Base-by-base conservation (phyloP, 2,888 invertebrate species). In the Cenopis cana region DNA sequence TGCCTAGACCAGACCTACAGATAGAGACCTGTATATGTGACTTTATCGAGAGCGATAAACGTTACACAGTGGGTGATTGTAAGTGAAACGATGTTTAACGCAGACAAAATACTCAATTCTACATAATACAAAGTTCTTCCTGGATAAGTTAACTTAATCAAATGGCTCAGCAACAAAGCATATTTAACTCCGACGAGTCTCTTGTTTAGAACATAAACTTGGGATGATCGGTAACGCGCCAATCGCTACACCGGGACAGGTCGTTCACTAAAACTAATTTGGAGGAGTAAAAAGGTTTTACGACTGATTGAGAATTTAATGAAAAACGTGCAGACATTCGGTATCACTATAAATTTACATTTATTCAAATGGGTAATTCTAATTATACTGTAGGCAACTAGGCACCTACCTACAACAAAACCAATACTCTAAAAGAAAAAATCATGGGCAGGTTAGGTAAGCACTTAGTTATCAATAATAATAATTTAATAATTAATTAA, bases 1-100 rank as follows among this genome's bases (percentile, higher is more conserved):
- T 74, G 72, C 46, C 71, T 71, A 71, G 66, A 67, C 66, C 75
- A 80, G 76, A 75, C 78, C 78, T 78, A 79, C 77, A 76, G 60
- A 49, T 36, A 33, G 50, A 68, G 41, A 55, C 49, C 66, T 61
- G 49, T 49, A 38, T 12, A 17, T 55, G 24, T 41, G 54, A 54
- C 38, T 60, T 33, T 66, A 61, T 60, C 38, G 60, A 38, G 46
- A 49, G 46, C 54, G 46, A 55, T 55, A 46, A 54, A 61, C 36
- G 60, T 52, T 60, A 36, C 60, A 24, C 14, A 61, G 41, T 46
- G 20, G 61, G 12, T 55, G 11, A 14, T 6, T 33, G 18, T 33
- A 36, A 41, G 17, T 4, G 24, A 18, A 33, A 9, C 17, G 29
- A 20, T 38, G 14, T 54, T 54, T 24, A 14, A 8, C 9, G 29